Evolutionary conservation across 2,113 vertebrate genomes (phyloP).

Genomic region (Microtus oregoni): DNA sequence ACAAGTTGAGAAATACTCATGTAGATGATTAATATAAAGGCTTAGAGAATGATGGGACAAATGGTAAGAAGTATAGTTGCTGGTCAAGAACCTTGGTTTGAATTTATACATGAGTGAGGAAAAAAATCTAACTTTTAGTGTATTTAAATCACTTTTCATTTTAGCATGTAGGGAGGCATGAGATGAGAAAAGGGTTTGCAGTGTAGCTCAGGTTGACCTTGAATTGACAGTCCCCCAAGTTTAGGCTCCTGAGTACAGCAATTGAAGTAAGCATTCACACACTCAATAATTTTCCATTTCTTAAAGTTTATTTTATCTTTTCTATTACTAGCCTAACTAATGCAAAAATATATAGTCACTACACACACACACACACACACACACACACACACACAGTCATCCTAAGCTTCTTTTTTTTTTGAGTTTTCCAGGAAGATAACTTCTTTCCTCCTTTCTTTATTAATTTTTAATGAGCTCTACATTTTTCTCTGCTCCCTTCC

Average conservation of each 20-base stretch:
- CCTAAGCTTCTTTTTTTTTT: no score
- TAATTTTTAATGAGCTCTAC: no score
- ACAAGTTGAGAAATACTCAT: not conserved
- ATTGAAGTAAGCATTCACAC: not conserved
- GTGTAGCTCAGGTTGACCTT: not conserved
- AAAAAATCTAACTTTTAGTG: not conserved
- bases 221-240: not conserved
- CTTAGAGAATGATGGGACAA: not conserved
- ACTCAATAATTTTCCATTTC: not conserved
- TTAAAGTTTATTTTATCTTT: conserved; percentile 35
- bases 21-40: not conserved
- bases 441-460: no score
- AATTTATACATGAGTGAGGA: not conserved
- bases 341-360: not conserved
- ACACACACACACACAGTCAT: no score
- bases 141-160: not conserved
- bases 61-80: not conserved
- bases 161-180: not conserved
- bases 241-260: not conserved
- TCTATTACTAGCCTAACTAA: not conserved
- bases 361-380: no score
- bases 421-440: no score
- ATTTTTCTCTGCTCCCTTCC: no score
- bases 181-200: not conserved
- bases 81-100: not conserved